Base-by-base conservation (phyloP, 2,797 vertebrate genomes). In the Urosaurus nigricauda region DNA sequence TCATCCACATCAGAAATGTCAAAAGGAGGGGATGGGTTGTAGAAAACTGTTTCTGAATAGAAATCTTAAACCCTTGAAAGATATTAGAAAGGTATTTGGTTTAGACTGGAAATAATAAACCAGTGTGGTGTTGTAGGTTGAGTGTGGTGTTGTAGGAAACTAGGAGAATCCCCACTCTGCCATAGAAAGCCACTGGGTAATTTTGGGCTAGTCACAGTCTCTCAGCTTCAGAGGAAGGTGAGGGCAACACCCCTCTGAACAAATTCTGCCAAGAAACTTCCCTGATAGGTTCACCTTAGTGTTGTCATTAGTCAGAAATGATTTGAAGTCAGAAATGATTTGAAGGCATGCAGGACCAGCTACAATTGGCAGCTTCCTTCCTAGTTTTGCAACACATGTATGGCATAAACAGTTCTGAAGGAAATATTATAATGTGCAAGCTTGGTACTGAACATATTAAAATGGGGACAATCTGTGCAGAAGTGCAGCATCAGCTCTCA, bases 41-140 rank as follows among this genome's bases (percentile, higher is more conserved):
- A 26, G 77, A 85, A 80, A 89, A 37, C 75, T 85, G 70, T 14
- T 51, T 77, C 51, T 16, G 0, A 37, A 13, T 73, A 90, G 84
- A 88, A 84, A 37, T 79, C 40, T 56, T 40, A 47, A 81, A 58
- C 78, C 35, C 40, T n/a, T 83, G 32, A 68, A 53, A 78, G 40
- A 17, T 63, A 65, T 84, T 56, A 87, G 35, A 87, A 90, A 79
- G 35, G 12, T 56, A 80, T 24, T 26, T 9, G 6, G 21, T 75
- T 82, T 77, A 68, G 65, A 68, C 32, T 32, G 65, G 26, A 68
- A 68, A 68, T 32, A 32, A 68, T 68, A 68, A 21, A 68, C 12
- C 26, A 68, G 65, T 12, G 29, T 32, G 12, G 26, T 68, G 2
- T 68, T 2, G 2, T 32, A 11, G 7, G 12, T 32, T 29, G 24